These are phyloP conservation scores for Pseudococcus jackbeardsleyi DNA, from an alignment of 2,888 invertebrate genomes.

Conservation along the genomic window DNA sequence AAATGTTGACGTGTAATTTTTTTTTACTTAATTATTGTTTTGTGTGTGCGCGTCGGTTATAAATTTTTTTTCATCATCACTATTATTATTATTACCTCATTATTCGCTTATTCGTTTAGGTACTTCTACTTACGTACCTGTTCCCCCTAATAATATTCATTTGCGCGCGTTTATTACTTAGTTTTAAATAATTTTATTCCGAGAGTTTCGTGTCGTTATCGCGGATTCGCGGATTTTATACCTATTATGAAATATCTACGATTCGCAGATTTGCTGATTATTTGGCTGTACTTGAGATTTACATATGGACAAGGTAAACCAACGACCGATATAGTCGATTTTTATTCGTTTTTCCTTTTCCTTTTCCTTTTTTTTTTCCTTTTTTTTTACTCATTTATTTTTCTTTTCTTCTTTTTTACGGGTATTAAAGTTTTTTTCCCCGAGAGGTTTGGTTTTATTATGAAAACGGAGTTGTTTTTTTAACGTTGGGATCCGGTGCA, in stretches of 20 bases:
- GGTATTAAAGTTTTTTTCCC: neutral
- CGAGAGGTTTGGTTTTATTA: neutral
- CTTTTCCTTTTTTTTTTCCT: too few relatives aligned
- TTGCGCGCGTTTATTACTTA: neutral
- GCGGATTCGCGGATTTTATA: neutral
- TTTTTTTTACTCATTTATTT: too few relatives aligned
- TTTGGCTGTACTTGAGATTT: constrained; percentile 34
- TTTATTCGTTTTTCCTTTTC: neutral
- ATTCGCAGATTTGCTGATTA: neutral
- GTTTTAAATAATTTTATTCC: constrained; percentile 6
- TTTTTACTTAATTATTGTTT: constrained; percentile 30
- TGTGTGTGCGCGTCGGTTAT: neutral
- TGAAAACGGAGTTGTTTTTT: neutral
- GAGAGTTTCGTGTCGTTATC: constrained; percentile 1
- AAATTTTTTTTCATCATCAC: too few relatives aligned
- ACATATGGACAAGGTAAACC: constrained; percentile 21
- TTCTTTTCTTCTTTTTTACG: too few relatives aligned
- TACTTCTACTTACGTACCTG: too few relatives aligned
- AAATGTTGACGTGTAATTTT: constrained; percentile 45
- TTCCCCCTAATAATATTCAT: neutral
- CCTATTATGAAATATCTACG: constrained; percentile 38
- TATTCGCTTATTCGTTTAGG: neutral
- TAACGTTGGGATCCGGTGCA: neutral
- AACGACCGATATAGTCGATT: neutral
- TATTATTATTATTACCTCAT: too few relatives aligned